Evolutionary conservation across 1,140 invertebrate species (phyloP).

Genomic region (Achatina immaculata): DNA sequence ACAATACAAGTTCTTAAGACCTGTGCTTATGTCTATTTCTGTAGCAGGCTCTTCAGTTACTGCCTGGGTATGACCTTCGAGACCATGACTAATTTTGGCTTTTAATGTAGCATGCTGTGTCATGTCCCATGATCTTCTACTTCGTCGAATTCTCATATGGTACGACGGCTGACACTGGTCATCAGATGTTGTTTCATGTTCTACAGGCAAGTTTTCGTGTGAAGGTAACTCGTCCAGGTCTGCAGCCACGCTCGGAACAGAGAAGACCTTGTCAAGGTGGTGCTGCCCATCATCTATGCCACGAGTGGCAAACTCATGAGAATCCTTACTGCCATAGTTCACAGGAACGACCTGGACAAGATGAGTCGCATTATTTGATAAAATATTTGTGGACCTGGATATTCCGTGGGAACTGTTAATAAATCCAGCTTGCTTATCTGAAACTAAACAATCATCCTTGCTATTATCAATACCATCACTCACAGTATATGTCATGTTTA

Average conservation of each 20-base stretch:
- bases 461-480: too few relatives aligned
- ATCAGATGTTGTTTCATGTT: not conserved
- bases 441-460: too few relatives aligned
- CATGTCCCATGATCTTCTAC: constrained; percentile 14
- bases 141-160: not conserved
- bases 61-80: too few relatives aligned
- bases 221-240: not conserved
- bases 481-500: too few relatives aligned
- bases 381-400: not conserved
- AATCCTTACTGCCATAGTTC: not conserved
- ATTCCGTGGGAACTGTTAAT: not conserved
- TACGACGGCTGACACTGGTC: not conserved
- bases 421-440: too few relatives aligned
- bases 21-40: constrained; percentile 5
- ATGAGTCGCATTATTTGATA: not conserved
- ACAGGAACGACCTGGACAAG: too few relatives aligned
- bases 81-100: not conserved
- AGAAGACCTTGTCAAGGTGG: not conserved
- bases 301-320: not conserved
- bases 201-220: not conserved
- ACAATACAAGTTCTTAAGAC: not conserved
- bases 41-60: too few relatives aligned
- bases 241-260: not conserved
- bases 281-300: not conserved
- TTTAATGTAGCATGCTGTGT: not conserved